These are phyloP conservation scores for Drosophila aff. DNA, from an alignment of 1,140 invertebrate species.

Conservation along the genomic window DNA sequence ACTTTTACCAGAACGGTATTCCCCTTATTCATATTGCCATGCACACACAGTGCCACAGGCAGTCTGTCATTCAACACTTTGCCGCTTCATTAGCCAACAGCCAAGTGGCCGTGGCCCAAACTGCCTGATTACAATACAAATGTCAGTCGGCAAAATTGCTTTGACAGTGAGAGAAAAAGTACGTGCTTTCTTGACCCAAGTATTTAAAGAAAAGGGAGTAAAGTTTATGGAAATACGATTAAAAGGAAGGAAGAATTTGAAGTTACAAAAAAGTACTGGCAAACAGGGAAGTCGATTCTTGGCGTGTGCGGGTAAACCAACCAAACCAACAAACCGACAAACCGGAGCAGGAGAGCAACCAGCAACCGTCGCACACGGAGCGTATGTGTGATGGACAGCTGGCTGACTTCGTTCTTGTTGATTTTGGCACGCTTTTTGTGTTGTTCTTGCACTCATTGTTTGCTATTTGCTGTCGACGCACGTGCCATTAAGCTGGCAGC, in stretches of 20 bases:
- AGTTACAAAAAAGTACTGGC: background rate
- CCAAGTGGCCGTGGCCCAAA: slow-evolving; percentile 9
- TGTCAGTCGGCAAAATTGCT: slow-evolving; percentile 19
- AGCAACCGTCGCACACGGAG: slow-evolving; percentile 3
- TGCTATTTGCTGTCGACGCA: slow-evolving; percentile 32
- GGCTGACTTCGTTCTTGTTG: slow-evolving; percentile 37
- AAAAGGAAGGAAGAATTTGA: background rate
- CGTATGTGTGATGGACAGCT: slow-evolving; percentile 54
- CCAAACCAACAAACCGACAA: slow-evolving; percentile 7
- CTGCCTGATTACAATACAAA: slow-evolving; percentile 49
- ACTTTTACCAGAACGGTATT: slow-evolving; percentile 41
- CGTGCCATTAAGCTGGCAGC: slow-evolving; percentile 40
- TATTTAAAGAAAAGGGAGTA: background rate
- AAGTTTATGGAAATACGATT: background rate
- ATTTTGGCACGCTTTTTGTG: slow-evolving; percentile 43
- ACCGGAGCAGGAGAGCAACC: background rate
- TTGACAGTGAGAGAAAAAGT: background rate
- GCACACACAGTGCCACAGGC: slow-evolving; percentile 21
- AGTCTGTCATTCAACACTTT: slow-evolving; percentile 65
- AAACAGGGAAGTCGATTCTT: background rate
- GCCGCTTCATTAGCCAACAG: slow-evolving; percentile 64
- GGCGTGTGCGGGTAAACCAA: slow-evolving; percentile 18
- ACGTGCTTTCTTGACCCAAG: background rate
- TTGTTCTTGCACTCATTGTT: slow-evolving; percentile 37
- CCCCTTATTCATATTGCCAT: slow-evolving; percentile 49